phyloP scores from a whole-genome alignment of 2,888 invertebrate species.

The Imbricaverruca yamaguchii region DNA sequence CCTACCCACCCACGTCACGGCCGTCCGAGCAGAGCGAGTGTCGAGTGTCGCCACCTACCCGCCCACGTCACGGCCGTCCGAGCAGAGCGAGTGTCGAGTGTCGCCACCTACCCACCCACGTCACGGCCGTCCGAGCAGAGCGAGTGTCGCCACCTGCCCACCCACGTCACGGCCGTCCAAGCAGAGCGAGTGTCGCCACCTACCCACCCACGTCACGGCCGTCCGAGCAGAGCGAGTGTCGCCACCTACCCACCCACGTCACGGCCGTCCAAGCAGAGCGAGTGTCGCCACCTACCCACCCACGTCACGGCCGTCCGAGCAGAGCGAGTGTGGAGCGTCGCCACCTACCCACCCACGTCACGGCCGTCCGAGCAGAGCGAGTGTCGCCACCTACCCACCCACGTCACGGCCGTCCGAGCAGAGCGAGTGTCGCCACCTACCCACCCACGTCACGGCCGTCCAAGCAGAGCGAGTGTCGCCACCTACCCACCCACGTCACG shows the following conservation, averaged over 20 bases:
- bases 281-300: too few species aligned
- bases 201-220: not conserved
- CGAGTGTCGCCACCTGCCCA: conserved; percentile 38
- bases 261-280: conserved; percentile 39
- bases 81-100: too few species aligned
- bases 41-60: conserved; percentile 43
- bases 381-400: too few species aligned
- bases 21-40: too few species aligned
- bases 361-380: conserved; percentile 36
- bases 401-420: too few species aligned
- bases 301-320: too few species aligned
- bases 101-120: too few species aligned
- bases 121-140: too few species aligned
- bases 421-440: conserved; percentile 32
- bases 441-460: conserved; percentile 48
- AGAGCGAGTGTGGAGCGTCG: too few species aligned
- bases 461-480: too few species aligned
- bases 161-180: conserved; percentile 45
- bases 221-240: too few species aligned
- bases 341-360: conserved; percentile 50
- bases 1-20: not conserved
- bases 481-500: not conserved
- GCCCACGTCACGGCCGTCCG: conserved; percentile 44
- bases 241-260: conserved; percentile 46
- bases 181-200: too few species aligned